Conservation (phyloP, 1,140 invertebrate genomes). For the Cecropterus lyciades region DNA sequence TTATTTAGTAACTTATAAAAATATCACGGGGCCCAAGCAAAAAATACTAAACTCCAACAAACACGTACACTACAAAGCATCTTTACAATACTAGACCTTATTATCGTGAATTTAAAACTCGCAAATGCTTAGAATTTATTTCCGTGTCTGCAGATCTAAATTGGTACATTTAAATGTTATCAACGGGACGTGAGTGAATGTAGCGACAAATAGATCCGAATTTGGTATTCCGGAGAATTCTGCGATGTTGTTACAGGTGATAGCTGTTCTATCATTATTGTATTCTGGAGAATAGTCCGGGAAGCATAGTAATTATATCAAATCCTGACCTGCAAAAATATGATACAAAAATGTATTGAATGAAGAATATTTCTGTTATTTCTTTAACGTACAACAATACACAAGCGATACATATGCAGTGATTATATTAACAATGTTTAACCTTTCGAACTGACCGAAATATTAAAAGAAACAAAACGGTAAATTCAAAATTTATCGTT, state of each 20-base stretch:
- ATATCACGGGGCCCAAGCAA: constrained; percentile 50
- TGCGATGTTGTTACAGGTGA: constrained; percentile 52
- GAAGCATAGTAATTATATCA: background rate
- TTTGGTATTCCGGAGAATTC: constrained; percentile 37
- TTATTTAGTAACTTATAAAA: constrained; percentile 75
- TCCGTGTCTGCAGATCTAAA: background rate
- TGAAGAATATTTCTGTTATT: no score
- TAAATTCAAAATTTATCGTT: no score
- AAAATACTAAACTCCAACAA: constrained; percentile 41
- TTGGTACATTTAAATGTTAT: constrained; percentile 26
- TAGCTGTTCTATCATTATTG: constrained; percentile 5
- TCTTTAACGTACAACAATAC: no score
- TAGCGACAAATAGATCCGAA: constrained; percentile 40
- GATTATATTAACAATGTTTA: no score
- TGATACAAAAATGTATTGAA: background rate
- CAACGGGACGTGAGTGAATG: constrained; percentile 47
- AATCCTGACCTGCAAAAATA: background rate
- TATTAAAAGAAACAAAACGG: no score
- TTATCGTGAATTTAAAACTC: background rate
- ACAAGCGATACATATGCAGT: no score
- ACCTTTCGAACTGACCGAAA: no score
- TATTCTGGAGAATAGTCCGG: background rate
- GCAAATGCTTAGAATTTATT: background rate
- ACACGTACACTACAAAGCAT: constrained; percentile 15
- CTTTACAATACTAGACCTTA: constrained; percentile 45